These are phyloP conservation scores for Drosophila testacea DNA, from an alignment of 2,888 invertebrate genomes.

Conservation along the genomic window DNA sequence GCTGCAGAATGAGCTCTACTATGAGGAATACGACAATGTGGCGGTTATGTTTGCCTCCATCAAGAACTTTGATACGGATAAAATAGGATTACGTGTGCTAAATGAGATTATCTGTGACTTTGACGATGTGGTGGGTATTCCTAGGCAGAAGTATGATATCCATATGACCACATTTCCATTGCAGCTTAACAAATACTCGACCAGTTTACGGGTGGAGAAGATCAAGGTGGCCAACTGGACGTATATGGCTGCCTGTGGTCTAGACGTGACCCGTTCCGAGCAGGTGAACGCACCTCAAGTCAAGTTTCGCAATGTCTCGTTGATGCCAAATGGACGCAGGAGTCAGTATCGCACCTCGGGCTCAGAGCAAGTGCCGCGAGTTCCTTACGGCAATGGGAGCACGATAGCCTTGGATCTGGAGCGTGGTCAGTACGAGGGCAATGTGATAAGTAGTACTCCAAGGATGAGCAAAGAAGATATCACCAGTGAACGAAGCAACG, in stretches of 20 bases:
- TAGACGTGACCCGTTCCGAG: constrained; percentile 90
- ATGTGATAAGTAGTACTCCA: constrained; percentile 45
- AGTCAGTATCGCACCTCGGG: constrained; percentile 72
- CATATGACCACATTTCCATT: background rate
- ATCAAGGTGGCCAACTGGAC: constrained; percentile 98
- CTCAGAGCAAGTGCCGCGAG: constrained; percentile 60
- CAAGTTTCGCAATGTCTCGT: constrained; percentile 78
- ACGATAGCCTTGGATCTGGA: constrained; percentile 66
- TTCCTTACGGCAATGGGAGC: constrained; percentile 65
- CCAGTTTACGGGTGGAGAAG: constrained; percentile 93
- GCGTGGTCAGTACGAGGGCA: constrained; percentile 76
- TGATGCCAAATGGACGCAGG: constrained; percentile 82
- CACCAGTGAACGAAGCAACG: constrained; percentile 82
- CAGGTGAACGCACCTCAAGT: constrained; percentile 85
- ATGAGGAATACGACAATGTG: constrained; percentile 94
- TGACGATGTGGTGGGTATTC: constrained; percentile 89
- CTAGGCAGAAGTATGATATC: accelerated
- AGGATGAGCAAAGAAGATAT: constrained; percentile 45
- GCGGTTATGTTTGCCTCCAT: constrained; percentile 99
- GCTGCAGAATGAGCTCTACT: constrained; percentile 91
- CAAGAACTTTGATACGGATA: constrained; percentile 90
- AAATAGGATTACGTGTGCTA: constrained; percentile 89
- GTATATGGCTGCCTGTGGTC: constrained; percentile 98
- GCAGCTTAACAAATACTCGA: constrained; percentile 87
- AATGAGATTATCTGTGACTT: constrained; percentile 97